Percentiles rank a stretch among this genome's conserved stretches.
Evolutionary conservation across 2,113 vertebrate genomes (phyloP).

Genomic region (Trinectes maculatus): DNA sequence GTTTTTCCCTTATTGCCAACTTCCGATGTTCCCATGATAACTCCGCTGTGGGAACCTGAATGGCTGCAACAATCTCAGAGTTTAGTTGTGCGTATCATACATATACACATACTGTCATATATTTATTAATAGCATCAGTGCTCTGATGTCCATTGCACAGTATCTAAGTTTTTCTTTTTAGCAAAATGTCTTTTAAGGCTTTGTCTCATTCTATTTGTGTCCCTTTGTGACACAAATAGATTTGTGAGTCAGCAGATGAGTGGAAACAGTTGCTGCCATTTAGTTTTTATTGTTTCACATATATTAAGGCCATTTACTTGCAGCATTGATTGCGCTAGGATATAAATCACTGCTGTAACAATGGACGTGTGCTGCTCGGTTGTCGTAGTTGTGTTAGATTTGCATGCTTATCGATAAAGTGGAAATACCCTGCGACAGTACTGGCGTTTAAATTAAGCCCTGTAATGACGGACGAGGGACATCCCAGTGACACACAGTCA

Average conservation of each 20-base stretch:
- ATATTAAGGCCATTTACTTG: constrained; percentile 1
- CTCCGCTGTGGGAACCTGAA: neutral
- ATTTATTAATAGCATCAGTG: neutral
- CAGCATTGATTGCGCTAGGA: constrained; percentile 3
- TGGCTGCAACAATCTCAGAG: neutral
- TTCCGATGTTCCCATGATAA: constrained; percentile 11
- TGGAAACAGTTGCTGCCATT: neutral
- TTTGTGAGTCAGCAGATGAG: neutral
- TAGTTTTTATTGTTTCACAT: neutral
- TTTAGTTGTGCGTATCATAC: constrained; percentile 1
- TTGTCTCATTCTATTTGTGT: neutral
- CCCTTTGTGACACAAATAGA: neutral
- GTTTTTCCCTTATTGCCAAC: constrained; percentile 14
- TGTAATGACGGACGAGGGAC: constrained; percentile 8
- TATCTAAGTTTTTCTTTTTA: neutral
- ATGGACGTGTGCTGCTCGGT: neutral
- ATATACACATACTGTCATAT: neutral
- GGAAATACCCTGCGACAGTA: neutral
- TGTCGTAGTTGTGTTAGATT: neutral
- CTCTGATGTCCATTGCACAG: neutral
- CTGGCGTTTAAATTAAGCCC: constrained; percentile 4
- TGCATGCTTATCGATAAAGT: neutral
- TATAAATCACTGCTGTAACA: neutral
- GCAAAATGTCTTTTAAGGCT: neutral
- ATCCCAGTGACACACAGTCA: constrained; percentile 3